phyloP scores from a whole-genome alignment of 2,888 invertebrate species.

The Diarsia dahlii region DNA sequence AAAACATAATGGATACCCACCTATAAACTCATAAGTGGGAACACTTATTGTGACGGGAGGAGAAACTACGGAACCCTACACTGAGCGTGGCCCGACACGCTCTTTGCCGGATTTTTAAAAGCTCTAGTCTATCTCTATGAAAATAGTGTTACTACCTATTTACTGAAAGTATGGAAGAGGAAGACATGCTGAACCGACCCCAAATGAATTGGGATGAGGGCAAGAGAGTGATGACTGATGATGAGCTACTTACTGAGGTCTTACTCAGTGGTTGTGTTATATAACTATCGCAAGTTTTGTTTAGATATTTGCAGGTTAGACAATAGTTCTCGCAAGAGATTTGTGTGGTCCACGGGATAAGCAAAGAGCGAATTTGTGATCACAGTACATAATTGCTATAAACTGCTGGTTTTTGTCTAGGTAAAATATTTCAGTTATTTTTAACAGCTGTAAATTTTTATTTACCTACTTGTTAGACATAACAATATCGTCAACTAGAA shows the following conservation, averaged over 20 bases:
- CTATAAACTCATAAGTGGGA: no score
- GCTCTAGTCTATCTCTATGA: not conserved
- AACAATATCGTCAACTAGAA: not conserved
- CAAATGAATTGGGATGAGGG: no score
- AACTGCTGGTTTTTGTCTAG: not conserved
- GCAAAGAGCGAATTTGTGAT: conserved; percentile 16
- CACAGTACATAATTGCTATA: not conserved
- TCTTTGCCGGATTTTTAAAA: no score
- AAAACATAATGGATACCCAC: no score
- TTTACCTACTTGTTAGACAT: not conserved
- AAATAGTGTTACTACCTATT: conserved; percentile 7
- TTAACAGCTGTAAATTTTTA: not conserved
- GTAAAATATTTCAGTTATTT: not conserved
- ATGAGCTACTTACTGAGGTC: not conserved
- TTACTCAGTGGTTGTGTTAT: not conserved
- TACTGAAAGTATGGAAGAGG: not conserved
- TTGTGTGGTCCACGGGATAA: conserved; percentile 1
- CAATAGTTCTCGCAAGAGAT: not conserved
- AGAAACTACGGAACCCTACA: no score
- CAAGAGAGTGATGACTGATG: no score
- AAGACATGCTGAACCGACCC: no score
- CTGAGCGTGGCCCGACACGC: no score
- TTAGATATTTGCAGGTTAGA: not conserved
- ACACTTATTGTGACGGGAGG: no score
- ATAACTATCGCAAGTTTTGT: conserved; percentile 10